These are phyloP conservation scores for Meganola albula DNA, from an alignment of 2,888 invertebrate species.

Conservation along the genomic window DNA sequence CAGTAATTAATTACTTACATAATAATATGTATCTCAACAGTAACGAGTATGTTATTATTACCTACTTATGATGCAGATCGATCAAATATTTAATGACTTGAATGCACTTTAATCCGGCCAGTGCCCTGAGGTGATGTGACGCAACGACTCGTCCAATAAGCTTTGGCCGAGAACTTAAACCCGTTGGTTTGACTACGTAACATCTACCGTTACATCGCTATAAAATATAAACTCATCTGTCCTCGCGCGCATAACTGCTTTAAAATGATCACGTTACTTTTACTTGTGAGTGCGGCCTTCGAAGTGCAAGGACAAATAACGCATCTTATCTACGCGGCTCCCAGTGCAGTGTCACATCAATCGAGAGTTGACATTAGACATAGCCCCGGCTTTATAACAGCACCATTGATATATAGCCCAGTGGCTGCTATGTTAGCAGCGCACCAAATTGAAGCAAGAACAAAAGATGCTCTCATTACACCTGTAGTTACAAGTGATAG, in stretches of 20 bases:
- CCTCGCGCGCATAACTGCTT: constrained; percentile 31
- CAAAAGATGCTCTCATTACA: constrained; percentile 30
- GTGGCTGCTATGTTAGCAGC: constrained; percentile 32
- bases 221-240: constrained; percentile 53
- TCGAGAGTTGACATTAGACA: constrained; percentile 72
- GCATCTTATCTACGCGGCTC: constrained; percentile 61
- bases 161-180: constrained; percentile 66
- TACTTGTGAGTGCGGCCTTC: constrained; percentile 36
- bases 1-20: too few relatives aligned
- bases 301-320: constrained; percentile 41
- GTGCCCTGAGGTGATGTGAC: constrained; percentile 50
- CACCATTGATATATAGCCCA: constrained; percentile 51
- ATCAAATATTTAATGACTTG: too few relatives aligned
- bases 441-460: constrained; percentile 27
- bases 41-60: too few relatives aligned
- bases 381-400: constrained; percentile 39
- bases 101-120: constrained; percentile 56
- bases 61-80: too few relatives aligned
- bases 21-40: too few relatives aligned
- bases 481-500: constrained; percentile 40
- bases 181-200: constrained; percentile 38
- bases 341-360: constrained; percentile 76
- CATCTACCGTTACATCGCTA: constrained; percentile 62
- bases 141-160: constrained; percentile 48
- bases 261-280: constrained; percentile 50